phyloP scores from a whole-genome alignment of 2,888 invertebrate genomes.

The Brachypalpus laphriformis region DNA sequence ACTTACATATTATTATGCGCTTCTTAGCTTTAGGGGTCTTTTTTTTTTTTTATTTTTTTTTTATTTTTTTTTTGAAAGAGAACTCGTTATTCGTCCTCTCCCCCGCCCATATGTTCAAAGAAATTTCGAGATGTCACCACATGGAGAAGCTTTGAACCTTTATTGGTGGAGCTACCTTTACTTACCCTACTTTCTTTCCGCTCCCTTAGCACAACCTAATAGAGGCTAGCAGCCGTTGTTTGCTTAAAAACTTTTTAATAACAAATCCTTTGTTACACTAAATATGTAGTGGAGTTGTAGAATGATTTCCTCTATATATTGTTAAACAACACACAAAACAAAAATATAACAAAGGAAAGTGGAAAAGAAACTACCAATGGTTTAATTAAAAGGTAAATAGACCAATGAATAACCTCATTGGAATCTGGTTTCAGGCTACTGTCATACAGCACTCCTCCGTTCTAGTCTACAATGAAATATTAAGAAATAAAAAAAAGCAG shows the following conservation, averaged over 20 bases:
- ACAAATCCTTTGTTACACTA: neutral
- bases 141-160: no score
- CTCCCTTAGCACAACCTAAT: neutral
- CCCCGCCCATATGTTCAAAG: no score
- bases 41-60: no score
- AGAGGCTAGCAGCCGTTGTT: neutral
- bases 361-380: neutral
- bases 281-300: neutral
- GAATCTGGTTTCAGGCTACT: constrained; percentile 34
- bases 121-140: no score
- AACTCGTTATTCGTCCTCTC: no score
- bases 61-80: no score
- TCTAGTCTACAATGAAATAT: constrained; percentile 25
- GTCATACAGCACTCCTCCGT: constrained; percentile 10
- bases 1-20: no score
- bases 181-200: no score
- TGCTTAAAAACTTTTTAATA: neutral
- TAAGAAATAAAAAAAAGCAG: constrained; percentile 3
- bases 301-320: neutral
- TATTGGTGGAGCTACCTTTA: no score
- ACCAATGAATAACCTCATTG: constrained; percentile 45
- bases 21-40: no score
- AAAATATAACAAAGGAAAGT: neutral
- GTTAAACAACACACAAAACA: neutral
- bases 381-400: constrained; percentile 44